Evolutionary conservation across 2,113 vertebrate species (phyloP).

Genomic region (Sylvietta virens): DNA sequence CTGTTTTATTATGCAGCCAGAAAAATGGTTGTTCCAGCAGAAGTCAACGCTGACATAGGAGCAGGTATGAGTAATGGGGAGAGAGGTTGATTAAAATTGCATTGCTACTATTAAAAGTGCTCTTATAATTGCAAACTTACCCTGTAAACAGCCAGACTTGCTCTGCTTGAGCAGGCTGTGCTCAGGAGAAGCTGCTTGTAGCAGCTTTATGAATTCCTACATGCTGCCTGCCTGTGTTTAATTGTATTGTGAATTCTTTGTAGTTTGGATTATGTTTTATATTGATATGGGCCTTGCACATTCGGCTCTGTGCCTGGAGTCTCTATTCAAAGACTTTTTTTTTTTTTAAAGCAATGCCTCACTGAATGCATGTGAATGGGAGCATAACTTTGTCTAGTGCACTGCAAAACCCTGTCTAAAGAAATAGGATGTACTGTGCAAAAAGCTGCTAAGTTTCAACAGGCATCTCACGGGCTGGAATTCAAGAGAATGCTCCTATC

Average conservation of each 20-base stretch:
- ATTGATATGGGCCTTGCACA: neutral
- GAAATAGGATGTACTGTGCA: neutral
- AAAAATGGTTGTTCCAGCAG: neutral
- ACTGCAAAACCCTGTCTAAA: neutral
- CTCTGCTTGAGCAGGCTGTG: neutral
- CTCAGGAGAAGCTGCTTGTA: neutral
- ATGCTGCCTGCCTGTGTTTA: neutral
- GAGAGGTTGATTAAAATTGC: neutral
- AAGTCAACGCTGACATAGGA: neutral
- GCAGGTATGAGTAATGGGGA: neutral
- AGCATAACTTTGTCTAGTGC: neutral
- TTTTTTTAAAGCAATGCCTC: neutral
- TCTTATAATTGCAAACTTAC: neutral
- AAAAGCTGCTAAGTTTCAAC: neutral
- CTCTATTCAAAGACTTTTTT: neutral
- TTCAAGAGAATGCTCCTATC: neutral
- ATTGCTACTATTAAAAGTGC: neutral
- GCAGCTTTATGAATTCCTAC: neutral
- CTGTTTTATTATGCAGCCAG: neutral
- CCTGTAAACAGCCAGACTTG: neutral
- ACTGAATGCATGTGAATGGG: neutral
- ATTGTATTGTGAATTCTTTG: conserved; percentile 10
- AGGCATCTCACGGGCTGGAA: neutral
- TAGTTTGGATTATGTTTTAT: conserved; percentile 10
- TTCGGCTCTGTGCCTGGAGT: neutral